phyloP scores from a whole-genome alignment of 2,797 vertebrate species.

The Myripristis jacobus region DNA sequence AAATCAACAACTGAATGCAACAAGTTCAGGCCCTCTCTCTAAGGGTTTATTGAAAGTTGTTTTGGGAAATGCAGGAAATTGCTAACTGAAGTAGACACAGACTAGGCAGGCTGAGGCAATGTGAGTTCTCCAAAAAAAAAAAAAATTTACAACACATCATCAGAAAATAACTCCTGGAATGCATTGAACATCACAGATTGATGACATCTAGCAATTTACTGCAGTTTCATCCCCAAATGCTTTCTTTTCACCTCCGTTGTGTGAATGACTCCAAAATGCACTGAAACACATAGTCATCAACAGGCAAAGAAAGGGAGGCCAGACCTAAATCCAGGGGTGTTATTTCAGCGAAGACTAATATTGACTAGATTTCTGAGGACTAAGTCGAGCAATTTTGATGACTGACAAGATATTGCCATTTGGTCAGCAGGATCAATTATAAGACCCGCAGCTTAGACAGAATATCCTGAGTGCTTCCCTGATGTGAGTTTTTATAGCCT shows the following conservation, averaged over 20 bases:
- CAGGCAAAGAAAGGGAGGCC: constrained; percentile 54
- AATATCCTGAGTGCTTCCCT: constrained; percentile 51
- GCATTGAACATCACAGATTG: constrained; percentile 10
- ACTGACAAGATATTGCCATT: constrained; percentile 59
- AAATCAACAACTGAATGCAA: constrained; percentile 55
- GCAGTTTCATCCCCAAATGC: constrained; percentile 43
- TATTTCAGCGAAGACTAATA: constrained; percentile 53
- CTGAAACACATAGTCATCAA: constrained; percentile 66
- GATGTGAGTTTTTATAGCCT: constrained; percentile 59
- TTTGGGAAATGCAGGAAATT: constrained; percentile 66
- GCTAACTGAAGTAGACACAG: constrained; percentile 52
- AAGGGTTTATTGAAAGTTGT: constrained; percentile 48
- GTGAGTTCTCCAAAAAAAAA: constrained; percentile 53
- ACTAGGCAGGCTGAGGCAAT: constrained; percentile 41
- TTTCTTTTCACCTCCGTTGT: constrained; percentile 42
- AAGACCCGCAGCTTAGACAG: constrained; percentile 34
- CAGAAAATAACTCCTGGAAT: constrained; percentile 29
- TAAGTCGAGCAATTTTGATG: constrained; percentile 44
- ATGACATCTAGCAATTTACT: constrained; percentile 25
- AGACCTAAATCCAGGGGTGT: constrained; percentile 50
- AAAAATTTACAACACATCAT: constrained; percentile 36
- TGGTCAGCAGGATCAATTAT: constrained; percentile 65
- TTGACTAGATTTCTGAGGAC: constrained; percentile 51
- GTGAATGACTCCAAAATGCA: constrained; percentile 67
- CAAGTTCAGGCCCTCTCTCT: constrained; percentile 57